phyloP scores from a whole-genome alignment of 2,113 vertebrate species.

The Nannospalax galili region DNA sequence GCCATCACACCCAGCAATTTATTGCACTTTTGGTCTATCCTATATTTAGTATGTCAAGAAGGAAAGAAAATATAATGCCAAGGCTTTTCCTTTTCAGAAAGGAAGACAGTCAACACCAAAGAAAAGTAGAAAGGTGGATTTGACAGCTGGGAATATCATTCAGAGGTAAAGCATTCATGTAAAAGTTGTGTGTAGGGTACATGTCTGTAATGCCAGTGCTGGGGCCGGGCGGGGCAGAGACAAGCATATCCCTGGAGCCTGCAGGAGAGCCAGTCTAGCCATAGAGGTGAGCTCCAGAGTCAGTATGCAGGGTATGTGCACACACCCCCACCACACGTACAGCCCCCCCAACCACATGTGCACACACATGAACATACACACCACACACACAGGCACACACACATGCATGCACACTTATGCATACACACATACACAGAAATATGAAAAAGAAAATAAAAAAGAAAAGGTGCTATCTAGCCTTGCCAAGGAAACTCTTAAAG shows the following conservation, averaged over 20 bases:
- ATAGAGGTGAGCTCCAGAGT: neutral
- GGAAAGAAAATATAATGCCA: neutral
- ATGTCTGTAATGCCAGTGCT: too few species aligned
- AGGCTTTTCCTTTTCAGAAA: neutral
- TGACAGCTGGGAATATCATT: neutral
- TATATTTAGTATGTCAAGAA: neutral
- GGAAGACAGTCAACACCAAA: neutral
- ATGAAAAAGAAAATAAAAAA: neutral
- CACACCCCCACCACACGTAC: neutral
- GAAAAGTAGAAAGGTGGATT: neutral
- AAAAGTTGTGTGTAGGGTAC: neutral
- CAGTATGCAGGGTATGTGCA: neutral
- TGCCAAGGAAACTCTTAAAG: neutral
- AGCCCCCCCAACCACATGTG: neutral
- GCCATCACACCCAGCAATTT: too few species aligned
- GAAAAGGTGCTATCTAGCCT: neutral
- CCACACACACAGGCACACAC: neutral
- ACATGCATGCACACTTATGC: neutral
- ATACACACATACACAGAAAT: neutral
- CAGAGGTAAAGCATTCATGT: neutral
- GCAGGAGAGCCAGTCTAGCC: too few species aligned
- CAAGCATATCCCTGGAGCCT: accelerated
- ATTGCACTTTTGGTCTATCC: neutral
- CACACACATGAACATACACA: neutral
- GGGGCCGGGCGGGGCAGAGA: neutral